A percentile compares a stretch with the other conserved stretches of the same genome.
Conservation (phyloP, 1,140 invertebrate species). For the Pseudobourletiella spinata region DNA sequence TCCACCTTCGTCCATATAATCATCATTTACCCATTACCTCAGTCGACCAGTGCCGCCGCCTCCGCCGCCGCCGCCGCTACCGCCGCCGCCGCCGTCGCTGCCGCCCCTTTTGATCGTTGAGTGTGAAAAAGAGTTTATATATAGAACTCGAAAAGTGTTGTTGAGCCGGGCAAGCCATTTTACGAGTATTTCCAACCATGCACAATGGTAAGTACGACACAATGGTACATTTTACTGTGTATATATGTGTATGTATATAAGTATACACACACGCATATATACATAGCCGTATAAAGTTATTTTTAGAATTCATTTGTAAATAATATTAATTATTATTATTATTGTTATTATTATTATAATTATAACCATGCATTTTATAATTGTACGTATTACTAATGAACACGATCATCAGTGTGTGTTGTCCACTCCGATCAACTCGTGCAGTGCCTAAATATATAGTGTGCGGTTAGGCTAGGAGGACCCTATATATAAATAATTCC, state of each 20-base stretch:
- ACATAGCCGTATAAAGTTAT: too few species aligned
- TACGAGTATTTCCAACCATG: neutral
- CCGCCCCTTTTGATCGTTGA: neutral
- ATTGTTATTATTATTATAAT: too few species aligned
- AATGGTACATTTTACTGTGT: neutral
- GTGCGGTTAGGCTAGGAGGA: too few species aligned
- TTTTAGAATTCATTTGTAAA: too few species aligned
- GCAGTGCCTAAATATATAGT: too few species aligned
- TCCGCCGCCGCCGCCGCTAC: neutral
- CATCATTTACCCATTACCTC: neutral
- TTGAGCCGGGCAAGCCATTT: neutral
- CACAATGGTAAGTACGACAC: constrained; percentile 5
- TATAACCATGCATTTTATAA: too few species aligned
- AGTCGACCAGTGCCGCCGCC: neutral
- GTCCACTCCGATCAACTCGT: too few species aligned
- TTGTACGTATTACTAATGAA: neutral
- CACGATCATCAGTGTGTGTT: too few species aligned
- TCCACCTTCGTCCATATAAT: neutral
- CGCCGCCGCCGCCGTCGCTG: neutral
- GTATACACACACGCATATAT: too few species aligned
- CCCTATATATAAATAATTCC: too few species aligned
- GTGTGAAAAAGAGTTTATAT: neutral
- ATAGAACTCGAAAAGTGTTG: neutral
- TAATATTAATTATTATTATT: too few species aligned
- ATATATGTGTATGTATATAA: neutral